phyloP scores from a whole-genome alignment of 2,113 vertebrate genomes.

The Toxostoma redivivum region DNA sequence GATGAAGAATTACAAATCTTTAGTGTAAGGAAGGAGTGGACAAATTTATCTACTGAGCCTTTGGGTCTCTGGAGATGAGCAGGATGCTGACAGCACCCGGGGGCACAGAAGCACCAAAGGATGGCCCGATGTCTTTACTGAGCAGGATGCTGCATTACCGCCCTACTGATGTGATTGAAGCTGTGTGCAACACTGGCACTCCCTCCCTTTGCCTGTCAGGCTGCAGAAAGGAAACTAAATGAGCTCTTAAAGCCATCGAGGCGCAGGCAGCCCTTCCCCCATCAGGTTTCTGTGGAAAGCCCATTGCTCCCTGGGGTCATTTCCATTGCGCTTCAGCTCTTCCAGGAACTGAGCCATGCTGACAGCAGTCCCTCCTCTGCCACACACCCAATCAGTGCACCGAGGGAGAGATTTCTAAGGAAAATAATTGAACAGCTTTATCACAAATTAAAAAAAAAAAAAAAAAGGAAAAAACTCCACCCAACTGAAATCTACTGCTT shows the following conservation, averaged over 20 bases:
- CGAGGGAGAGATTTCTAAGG: neutral
- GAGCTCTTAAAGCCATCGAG: neutral
- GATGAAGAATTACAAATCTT: neutral
- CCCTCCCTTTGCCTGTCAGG: neutral
- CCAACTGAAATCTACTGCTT: neutral
- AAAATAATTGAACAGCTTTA: constrained; percentile 24
- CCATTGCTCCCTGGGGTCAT: constrained; percentile 49
- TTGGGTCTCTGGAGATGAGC: neutral
- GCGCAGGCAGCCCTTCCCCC: neutral
- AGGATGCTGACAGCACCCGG: neutral
- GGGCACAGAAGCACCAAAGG: neutral
- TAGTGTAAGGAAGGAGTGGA: neutral
- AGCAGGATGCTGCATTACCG: neutral
- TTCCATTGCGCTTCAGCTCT: constrained; percentile 38
- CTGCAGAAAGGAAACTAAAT: neutral
- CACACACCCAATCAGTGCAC: neutral
- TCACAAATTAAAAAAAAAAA: neutral
- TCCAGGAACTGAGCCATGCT: constrained; percentile 55
- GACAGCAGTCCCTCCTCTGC: constrained; percentile 44
- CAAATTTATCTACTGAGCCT: neutral
- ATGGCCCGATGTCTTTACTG: neutral
- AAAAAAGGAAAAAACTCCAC: neutral
- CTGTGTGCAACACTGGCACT: neutral
- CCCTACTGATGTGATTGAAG: neutral
- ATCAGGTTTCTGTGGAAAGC: constrained; percentile 29